Conservation (phyloP, 2,797 vertebrate species). For the Cynopterus sphinx region DNA sequence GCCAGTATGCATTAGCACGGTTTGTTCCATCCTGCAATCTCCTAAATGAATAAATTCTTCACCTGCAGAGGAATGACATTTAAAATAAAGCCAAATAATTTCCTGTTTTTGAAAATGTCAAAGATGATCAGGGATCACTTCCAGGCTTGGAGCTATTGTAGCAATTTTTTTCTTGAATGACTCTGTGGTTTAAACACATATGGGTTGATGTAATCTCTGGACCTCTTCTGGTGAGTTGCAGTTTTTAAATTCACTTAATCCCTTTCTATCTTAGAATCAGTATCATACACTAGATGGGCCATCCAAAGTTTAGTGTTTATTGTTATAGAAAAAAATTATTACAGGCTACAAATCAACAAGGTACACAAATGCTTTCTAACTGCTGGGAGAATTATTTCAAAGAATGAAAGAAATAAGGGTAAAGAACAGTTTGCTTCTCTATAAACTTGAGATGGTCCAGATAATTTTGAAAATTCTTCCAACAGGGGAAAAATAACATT, state of each 20-base stretch:
- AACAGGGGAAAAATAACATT: slow-evolving; percentile 29
- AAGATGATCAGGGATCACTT: slow-evolving; percentile 46
- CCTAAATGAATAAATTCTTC: slow-evolving; percentile 56
- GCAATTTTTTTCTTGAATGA: slow-evolving; percentile 8
- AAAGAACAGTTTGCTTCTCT: slow-evolving; percentile 21
- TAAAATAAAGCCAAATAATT: slow-evolving; percentile 67
- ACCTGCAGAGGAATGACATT: slow-evolving; percentile 63
- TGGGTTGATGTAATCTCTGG: neutral
- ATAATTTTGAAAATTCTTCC: slow-evolving; percentile 55
- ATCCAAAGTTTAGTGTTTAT: slow-evolving; percentile 44
- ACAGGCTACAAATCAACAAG: slow-evolving; percentile 33
- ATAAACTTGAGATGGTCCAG: slow-evolving; percentile 30
- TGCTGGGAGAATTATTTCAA: slow-evolving; percentile 39
- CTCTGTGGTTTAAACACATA: slow-evolving; percentile 19
- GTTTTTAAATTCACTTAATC: slow-evolving; percentile 61
- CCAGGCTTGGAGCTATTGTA: neutral
- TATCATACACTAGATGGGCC: neutral
- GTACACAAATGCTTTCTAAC: slow-evolving; percentile 29
- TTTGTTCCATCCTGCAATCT: neutral
- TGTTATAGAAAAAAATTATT: neutral
- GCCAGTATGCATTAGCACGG: neutral
- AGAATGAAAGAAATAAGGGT: neutral
- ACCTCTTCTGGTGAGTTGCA: neutral
- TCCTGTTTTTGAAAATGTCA: slow-evolving; percentile 68
- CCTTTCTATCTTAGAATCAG: slow-evolving; percentile 14